Percentiles rank a stretch among this genome's conserved stretches.
Evolutionary conservation across 2,113 vertebrate species (phyloP).

Genomic region (Mugil cephalus): DNA sequence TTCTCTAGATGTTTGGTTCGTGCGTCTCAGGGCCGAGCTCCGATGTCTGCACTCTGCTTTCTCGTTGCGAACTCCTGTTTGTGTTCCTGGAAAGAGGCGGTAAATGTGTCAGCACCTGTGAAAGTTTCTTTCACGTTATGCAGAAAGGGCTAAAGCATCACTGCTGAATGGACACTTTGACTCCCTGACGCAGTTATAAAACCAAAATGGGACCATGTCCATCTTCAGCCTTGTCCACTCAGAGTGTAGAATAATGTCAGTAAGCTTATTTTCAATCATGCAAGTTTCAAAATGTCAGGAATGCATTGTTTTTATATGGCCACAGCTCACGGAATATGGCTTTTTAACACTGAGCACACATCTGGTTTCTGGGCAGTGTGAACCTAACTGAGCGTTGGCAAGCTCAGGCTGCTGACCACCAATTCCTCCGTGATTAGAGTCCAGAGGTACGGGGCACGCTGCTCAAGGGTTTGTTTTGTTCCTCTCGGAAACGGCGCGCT

Average conservation of each 20-base stretch:
- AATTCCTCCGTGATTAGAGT: constrained; percentile 68
- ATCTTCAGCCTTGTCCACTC: constrained; percentile 66
- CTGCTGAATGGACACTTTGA: constrained; percentile 64
- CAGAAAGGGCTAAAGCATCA: constrained; percentile 62
- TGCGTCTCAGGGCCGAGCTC: constrained; percentile 31
- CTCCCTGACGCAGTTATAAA: constrained; percentile 67
- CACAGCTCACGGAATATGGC: constrained; percentile 69
- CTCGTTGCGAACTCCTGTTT: constrained; percentile 49
- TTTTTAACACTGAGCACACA: constrained; percentile 75
- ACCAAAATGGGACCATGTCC: constrained; percentile 70
- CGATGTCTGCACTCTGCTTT: constrained; percentile 32
- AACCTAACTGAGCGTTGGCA: constrained; percentile 75
- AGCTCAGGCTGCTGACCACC: constrained; percentile 73
- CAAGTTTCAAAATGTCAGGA: constrained; percentile 68
- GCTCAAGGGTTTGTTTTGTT: constrained; percentile 77
- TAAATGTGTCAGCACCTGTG: constrained; percentile 68
- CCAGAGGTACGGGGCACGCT: constrained; percentile 61
- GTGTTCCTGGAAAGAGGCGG: constrained; percentile 51
- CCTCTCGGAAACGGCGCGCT: constrained; percentile 72
- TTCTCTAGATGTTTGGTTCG: constrained; percentile 54
- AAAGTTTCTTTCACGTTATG: constrained; percentile 72
- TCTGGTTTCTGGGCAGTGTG: constrained; percentile 80
- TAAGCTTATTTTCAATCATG: constrained; percentile 70
- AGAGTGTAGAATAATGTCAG: constrained; percentile 73
- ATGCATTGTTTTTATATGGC: constrained; percentile 77